Percentiles rank a stretch among this genome's conserved stretches.
Evolutionary conservation across 2,888 invertebrate genomes (phyloP).

Genomic region (Phortica okadai): DNA sequence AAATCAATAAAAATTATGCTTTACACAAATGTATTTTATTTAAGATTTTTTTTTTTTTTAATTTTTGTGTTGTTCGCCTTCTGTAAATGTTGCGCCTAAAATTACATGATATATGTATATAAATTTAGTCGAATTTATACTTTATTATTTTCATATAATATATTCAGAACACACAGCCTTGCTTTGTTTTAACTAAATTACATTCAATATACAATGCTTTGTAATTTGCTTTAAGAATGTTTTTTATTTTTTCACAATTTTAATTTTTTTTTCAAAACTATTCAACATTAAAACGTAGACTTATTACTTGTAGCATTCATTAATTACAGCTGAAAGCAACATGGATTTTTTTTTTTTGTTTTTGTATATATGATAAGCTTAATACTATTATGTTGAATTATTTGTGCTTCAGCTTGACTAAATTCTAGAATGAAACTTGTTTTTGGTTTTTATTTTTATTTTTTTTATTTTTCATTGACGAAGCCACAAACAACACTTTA

Average conservation of each 20-base stretch:
- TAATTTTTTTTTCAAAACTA: background rate
- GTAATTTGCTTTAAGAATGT: constrained; percentile 30
- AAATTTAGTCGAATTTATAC: constrained; percentile 34
- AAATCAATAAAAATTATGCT: constrained; percentile 24
- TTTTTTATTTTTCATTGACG: background rate
- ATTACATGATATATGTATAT: constrained; percentile 32
- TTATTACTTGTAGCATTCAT: background rate
- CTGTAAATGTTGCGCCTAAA: constrained; percentile 18
- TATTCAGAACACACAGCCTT: constrained; percentile 75
- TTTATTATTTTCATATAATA: constrained; percentile 46
- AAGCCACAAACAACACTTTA: background rate
- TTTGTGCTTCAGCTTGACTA: background rate
- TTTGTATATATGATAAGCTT: background rate
- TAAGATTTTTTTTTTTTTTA: constrained; percentile 36
- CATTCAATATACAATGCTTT: constrained; percentile 58
- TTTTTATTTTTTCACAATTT: background rate
- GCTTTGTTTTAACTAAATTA: constrained; percentile 73
- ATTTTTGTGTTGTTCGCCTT: constrained; percentile 25
- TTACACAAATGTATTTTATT: constrained; percentile 36
- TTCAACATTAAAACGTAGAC: background rate
- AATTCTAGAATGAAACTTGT: background rate
- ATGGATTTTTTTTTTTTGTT: background rate
- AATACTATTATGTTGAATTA: background rate
- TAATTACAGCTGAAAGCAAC: background rate
- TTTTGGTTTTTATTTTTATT: background rate